phyloP scores from a whole-genome alignment of 2,797 vertebrate species.

The Discoglossus pictus region DNA sequence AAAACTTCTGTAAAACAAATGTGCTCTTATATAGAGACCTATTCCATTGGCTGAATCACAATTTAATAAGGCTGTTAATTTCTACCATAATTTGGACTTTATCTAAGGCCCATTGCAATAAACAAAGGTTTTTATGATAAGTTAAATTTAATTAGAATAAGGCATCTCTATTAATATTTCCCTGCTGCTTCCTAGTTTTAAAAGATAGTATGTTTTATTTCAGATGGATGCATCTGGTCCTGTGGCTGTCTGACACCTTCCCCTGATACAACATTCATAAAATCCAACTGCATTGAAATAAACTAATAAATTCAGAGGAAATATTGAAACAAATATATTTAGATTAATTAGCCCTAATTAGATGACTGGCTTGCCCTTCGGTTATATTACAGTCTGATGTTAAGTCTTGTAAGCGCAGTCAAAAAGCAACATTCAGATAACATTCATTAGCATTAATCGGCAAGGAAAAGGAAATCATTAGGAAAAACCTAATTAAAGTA shows the following conservation, averaged over 20 bases:
- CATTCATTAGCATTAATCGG: constrained; percentile 39
- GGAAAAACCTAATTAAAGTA: constrained; percentile 37
- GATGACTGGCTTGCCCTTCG: constrained; percentile 27
- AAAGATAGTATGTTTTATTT: constrained; percentile 16
- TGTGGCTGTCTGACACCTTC: constrained; percentile 24
- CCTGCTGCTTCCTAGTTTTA: too few species aligned
- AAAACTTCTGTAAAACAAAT: too few species aligned
- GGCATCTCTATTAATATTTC: too few species aligned
- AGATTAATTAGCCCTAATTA: constrained; percentile 36
- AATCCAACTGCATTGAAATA: constrained; percentile 13
- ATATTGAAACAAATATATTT: constrained; percentile 38
- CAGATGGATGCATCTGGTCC: too few species aligned
- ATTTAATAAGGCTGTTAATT: too few species aligned
- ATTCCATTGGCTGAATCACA: too few species aligned
- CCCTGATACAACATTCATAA: background rate
- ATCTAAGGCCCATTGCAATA: too few species aligned
- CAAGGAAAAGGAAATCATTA: constrained; percentile 45
- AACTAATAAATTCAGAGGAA: constrained; percentile 32
- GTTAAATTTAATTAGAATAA: too few species aligned
- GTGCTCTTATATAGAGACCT: too few species aligned
- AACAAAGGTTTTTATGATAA: too few species aligned
- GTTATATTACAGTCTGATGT: constrained; percentile 4
- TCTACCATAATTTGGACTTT: too few species aligned
- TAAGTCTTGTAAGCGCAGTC: constrained; percentile 2
- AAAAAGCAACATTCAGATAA: constrained; percentile 22